Conservation (phyloP, 1,140 invertebrate species). For the Archivesica marissinica region DNA sequence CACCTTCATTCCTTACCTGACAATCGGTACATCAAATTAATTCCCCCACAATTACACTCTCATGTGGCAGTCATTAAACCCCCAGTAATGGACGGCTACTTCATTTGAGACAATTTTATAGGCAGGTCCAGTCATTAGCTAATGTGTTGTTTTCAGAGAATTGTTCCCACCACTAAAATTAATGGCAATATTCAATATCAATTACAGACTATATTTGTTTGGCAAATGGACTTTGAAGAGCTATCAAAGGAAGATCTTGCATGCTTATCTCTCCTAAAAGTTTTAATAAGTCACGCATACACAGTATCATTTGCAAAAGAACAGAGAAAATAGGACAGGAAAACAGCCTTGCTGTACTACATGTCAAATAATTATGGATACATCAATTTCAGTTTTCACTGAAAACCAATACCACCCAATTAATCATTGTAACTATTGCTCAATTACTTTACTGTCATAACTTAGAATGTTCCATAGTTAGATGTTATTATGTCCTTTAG, state of each 20-base stretch:
- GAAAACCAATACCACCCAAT: too few relatives aligned
- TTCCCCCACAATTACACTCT: not conserved
- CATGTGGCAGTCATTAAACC: not conserved
- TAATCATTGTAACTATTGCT: too few relatives aligned
- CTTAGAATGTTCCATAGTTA: too few relatives aligned
- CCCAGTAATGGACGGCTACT: not conserved
- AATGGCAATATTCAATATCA: not conserved
- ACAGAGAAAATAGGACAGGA: too few relatives aligned
- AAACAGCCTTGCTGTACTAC: too few relatives aligned
- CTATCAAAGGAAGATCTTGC: slow-evolving; percentile 9
- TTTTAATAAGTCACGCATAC: not conserved
- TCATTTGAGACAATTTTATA: not conserved
- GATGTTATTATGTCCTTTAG: too few relatives aligned
- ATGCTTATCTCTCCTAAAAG: slow-evolving; percentile 5
- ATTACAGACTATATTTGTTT: not conserved
- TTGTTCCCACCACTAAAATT: not conserved
- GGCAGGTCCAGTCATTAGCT: not conserved
- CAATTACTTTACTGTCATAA: too few relatives aligned
- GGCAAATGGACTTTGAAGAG: not conserved
- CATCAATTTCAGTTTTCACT: too few relatives aligned
- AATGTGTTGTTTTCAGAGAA: slow-evolving; percentile 3
- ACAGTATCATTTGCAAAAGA: not conserved
- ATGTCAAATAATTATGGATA: too few relatives aligned
- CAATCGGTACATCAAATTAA: too few relatives aligned
- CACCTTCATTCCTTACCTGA: too few relatives aligned